A percentile compares a stretch with the other conserved stretches of the same genome.
Conservation (phyloP, 2,113 vertebrate species). For the Argyrosomus japonicus region DNA sequence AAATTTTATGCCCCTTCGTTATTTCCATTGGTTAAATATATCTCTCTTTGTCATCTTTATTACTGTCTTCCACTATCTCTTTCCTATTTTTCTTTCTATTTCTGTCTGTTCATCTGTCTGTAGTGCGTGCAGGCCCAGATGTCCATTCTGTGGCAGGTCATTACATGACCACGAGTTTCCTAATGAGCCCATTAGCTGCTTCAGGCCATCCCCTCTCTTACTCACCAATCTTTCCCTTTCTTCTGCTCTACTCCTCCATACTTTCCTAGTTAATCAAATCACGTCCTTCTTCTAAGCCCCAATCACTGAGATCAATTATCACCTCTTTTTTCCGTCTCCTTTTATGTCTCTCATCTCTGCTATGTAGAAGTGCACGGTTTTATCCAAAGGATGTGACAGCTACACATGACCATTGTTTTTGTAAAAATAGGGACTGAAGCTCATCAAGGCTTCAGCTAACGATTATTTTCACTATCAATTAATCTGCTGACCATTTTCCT, state of each 20-base stretch:
- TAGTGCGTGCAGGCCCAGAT: slow-evolving; percentile 22
- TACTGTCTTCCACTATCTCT: not conserved
- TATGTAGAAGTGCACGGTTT: not conserved
- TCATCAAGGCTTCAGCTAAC: no score
- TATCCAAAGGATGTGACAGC: not conserved
- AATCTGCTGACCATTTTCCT: no score
- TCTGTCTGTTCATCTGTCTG: slow-evolving; percentile 44
- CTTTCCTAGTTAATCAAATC: slow-evolving; percentile 47
- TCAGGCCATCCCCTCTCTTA: slow-evolving; percentile 33
- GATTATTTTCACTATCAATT: no score
- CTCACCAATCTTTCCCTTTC: slow-evolving; percentile 21
- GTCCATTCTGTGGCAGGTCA: slow-evolving; percentile 61
- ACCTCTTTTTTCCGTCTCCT: slow-evolving; percentile 5
- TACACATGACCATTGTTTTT: not conserved
- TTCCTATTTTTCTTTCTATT: slow-evolving; percentile 46
- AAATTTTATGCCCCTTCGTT: slow-evolving; percentile 6
- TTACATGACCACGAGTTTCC: slow-evolving; percentile 58
- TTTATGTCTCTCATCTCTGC: not conserved
- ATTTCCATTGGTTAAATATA: slow-evolving; percentile 5
- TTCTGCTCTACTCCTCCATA: slow-evolving; percentile 33
- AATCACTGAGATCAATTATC: slow-evolving; percentile 39
- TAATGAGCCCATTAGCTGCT: slow-evolving; percentile 75
- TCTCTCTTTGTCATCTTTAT: not conserved
- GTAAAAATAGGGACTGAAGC: not conserved
- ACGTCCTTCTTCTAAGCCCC: slow-evolving; percentile 12